Conservation (phyloP, 1,140 invertebrate genomes). For the Bombus vancouverensis region DNA sequence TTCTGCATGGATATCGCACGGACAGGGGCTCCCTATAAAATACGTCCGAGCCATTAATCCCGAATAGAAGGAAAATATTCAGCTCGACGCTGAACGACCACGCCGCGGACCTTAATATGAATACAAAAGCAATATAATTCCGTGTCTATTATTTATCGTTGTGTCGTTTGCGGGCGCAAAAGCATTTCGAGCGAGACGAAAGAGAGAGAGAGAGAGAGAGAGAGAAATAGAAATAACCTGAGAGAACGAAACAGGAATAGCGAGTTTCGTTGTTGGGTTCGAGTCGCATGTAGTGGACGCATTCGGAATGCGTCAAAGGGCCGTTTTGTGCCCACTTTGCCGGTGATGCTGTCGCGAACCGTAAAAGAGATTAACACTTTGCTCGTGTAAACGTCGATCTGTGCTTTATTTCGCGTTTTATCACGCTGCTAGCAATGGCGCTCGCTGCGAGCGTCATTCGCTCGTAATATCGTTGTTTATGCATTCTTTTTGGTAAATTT, state of each 20-base stretch:
- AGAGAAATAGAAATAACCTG: too few relatives aligned
- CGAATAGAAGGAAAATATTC: slow-evolving; percentile 83
- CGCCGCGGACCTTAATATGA: slow-evolving; percentile 79
- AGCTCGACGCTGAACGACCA: slow-evolving; percentile 76
- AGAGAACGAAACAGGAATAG: background rate
- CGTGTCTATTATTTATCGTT: slow-evolving; percentile 80
- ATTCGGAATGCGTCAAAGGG: slow-evolving; percentile 70
- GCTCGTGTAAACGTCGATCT: slow-evolving; percentile 55
- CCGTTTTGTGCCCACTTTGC: slow-evolving; percentile 55
- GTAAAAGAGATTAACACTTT: slow-evolving; percentile 74
- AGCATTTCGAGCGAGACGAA: slow-evolving; percentile 42
- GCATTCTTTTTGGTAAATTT: slow-evolving; percentile 55
- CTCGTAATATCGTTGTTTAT: slow-evolving; percentile 58
- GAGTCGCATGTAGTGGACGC: slow-evolving; percentile 27
- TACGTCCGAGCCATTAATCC: slow-evolving; percentile 82
- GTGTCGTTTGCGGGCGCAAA: slow-evolving; percentile 57
- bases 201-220: background rate
- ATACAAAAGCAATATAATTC: slow-evolving; percentile 80
- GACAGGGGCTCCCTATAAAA: slow-evolving; percentile 79
- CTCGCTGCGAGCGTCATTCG: slow-evolving; percentile 27
- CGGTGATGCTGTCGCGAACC: slow-evolving; percentile 58
- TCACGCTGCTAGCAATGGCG: slow-evolving; percentile 1
- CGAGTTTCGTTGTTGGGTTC: background rate
- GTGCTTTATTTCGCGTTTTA: slow-evolving; percentile 61
- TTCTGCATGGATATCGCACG: slow-evolving; percentile 72